Base-by-base conservation (phyloP, 2,797 vertebrate genomes). In the Pyrocephalus nanus region DNA sequence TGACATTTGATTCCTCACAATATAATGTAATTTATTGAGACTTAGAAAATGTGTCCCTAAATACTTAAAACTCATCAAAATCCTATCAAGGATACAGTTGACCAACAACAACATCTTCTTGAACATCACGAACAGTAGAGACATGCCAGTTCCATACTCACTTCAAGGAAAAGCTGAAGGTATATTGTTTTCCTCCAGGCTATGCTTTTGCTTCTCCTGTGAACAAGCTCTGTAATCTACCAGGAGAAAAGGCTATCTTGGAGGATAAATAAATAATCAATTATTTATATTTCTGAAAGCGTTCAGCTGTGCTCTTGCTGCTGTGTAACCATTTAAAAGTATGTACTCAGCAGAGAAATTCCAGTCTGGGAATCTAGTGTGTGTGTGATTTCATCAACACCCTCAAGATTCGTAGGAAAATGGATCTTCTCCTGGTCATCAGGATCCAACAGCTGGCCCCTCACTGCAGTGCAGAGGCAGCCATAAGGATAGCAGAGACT, bases 251-350 rank as follows among this genome's bases (percentile, higher is more conserved):
- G 76, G 89, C 83, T 94, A 90, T 91, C 83, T 95, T 93, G 86
- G 83, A 91, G 74, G 89, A 75, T 93, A 96, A 95, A 96, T 95
- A 96, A 96, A 94, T 89, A 87, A 96, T 97, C 85, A 94, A 94
- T 93, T 95, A 95, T 97, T 97, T 96, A 93, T 91, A 45, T 92
- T 90, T 94, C 88, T 95, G 93, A 95, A 96, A 97, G 92, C 82
- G 85, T 93, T 96, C 90, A 88, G 79, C 92, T 92, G 67, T 65
- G 64, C 78, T 94, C 64, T 94, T 87, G 79, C 60, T 91, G 83
- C 87, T 93, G 65, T 55, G 58, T 50, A 94, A 80, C 92, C 84
- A 58, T 89, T 94, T 92, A 60, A 90, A 90, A 95, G 87, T 65
- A 84, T 11, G 11, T 75, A 92, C 57, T 94, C 94, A 95, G 89